Percentiles rank a stretch among this genome's conserved stretches.
Evolutionary conservation across 2,113 vertebrate genomes (phyloP).

Genomic region (Suricata suricatta): DNA sequence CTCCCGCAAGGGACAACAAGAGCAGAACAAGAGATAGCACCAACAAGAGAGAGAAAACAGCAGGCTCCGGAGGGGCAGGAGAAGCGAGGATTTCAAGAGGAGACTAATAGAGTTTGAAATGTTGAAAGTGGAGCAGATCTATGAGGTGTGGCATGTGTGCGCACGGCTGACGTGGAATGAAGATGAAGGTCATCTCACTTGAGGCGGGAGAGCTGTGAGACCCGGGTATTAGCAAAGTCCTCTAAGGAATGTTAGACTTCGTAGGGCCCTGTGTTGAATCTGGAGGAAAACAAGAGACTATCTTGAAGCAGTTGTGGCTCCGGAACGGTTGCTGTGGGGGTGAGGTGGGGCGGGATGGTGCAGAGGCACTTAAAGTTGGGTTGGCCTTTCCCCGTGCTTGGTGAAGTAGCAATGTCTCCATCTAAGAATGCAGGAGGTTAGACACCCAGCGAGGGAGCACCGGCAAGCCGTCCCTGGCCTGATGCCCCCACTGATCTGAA

Average conservation of each 20-base stretch:
- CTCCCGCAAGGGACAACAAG: not conserved
- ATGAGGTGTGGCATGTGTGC: conserved; percentile 12
- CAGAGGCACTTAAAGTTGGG: not conserved
- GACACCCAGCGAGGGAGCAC: no score
- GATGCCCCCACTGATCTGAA: not conserved
- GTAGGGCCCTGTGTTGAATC: not conserved
- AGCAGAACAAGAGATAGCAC: not conserved
- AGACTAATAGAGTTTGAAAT: conserved; percentile 44
- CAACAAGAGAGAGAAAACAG: not conserved
- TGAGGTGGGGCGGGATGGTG: not conserved
- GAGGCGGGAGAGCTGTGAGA: not conserved
- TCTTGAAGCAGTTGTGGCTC: not conserved
- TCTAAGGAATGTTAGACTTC: not conserved
- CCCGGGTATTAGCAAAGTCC: not conserved
- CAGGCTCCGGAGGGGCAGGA: not conserved
- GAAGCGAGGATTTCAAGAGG: not conserved
- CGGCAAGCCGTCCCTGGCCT: not conserved
- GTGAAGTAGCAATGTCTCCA: not conserved
- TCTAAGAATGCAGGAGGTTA: not conserved
- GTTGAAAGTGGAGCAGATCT: not conserved
- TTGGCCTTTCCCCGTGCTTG: not conserved
- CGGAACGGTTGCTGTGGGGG: no score
- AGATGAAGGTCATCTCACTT: conserved; percentile 23
- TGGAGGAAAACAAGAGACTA: not conserved
- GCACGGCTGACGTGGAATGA: not conserved